Percentiles rank a stretch among this genome's conserved stretches.
phyloP scores from a whole-genome alignment of 2,797 vertebrate genomes.

The Chelmon rostratus region DNA sequence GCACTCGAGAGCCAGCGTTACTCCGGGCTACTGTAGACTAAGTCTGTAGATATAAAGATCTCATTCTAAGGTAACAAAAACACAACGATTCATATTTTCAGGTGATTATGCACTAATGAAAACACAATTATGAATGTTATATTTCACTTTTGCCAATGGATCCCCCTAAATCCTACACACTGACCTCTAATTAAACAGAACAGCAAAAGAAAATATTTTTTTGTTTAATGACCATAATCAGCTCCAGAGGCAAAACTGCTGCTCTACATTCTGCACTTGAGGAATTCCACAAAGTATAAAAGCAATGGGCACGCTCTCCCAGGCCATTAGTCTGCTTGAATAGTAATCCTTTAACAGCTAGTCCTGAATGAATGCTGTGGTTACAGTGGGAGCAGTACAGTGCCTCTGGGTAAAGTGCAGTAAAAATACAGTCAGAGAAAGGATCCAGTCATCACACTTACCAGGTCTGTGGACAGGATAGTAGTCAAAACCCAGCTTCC shows the following conservation, averaged over 20 bases:
- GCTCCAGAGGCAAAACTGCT: constrained; percentile 13
- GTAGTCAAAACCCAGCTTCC: constrained; percentile 95
- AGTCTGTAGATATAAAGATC: no score
- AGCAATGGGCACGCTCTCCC: constrained; percentile 38
- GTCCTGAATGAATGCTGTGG: constrained; percentile 53
- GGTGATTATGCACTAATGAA: no score
- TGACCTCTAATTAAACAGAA: constrained; percentile 6
- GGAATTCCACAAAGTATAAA: constrained; percentile 57
- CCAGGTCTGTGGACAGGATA: constrained; percentile 96
- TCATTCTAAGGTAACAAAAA: no score
- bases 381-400: constrained; percentile 27
- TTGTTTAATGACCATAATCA: constrained; percentile 32
- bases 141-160: no score
- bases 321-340: constrained; percentile 68
- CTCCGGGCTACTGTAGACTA: no score
- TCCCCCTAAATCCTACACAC: no score
- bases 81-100: no score
- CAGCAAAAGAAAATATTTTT: constrained; percentile 7
- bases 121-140: no score
- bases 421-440: constrained; percentile 31
- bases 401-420: constrained; percentile 45
- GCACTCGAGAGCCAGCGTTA: no score
- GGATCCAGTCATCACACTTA: constrained; percentile 73
- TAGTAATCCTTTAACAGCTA: constrained; percentile 58
- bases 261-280: constrained; percentile 52